Base-by-base conservation (phyloP, 1,140 invertebrate genomes). In the Drosophila tsacasi region DNA sequence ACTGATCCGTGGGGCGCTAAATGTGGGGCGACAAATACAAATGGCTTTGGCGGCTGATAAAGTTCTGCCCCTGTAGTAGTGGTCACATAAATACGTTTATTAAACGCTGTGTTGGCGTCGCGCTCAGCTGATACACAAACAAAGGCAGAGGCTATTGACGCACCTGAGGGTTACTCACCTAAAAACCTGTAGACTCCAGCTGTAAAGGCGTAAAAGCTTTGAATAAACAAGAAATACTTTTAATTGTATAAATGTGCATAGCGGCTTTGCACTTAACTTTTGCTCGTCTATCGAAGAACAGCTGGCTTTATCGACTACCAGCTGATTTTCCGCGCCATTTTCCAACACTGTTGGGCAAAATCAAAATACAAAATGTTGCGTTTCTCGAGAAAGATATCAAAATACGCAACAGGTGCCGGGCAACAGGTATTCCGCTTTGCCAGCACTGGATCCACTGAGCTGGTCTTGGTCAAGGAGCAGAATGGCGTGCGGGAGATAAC, bases 401-500 rank as follows among this genome's bases (percentile, higher is more conserved):
- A 73, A 61, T 73, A 73, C 40, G 54, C 55, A 52, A 50, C 55
- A 52, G 23, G 82, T 61, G 64, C 15, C 12, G 5, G 3, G 69
- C 59, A 9, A 50, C 49, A 50, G 27, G 21, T 17, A 0, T 17
- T 46, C 10, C 79, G 86, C 2, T 50, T 47, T 2, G 42, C 37
- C 12, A 91, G 79, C 32, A 74, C 42, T 37, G 57, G 21, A 35
- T 5, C 25, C 15, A 37, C n/a, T 0, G 44, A 76, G 10, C 30
- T 73, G 46, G 50, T 72, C 19, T 3, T 81, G 71, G 76, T 85
- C 9, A 76, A 60, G 25, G 75, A 93, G 63, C 27, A 46, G 2
- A 37, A 93, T 75, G 94, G 94, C 1, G 85, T 94, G 23, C 92
- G 93, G 32, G 93, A 87, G 62, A 93, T 94, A 25, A 92, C 79